These are phyloP conservation scores for Hololepta plana DNA, from an alignment of 2,888 invertebrate genomes.

Conservation along the genomic window DNA sequence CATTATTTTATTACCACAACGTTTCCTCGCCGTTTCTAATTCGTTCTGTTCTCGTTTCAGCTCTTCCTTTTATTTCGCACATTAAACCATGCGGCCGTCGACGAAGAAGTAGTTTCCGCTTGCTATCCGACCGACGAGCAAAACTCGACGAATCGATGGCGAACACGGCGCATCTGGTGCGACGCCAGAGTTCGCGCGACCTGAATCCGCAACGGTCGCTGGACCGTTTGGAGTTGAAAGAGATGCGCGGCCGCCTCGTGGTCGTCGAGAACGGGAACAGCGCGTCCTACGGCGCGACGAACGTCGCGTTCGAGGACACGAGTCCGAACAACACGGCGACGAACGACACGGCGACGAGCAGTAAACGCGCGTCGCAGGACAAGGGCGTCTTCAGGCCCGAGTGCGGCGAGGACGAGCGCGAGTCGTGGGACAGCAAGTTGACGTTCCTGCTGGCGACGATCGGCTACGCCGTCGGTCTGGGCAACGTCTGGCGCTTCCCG, in stretches of 20 bases:
- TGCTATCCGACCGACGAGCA: too few relatives aligned
- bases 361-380: constrained; percentile 41
- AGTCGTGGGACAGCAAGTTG: constrained; percentile 85
- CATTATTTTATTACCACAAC: too few relatives aligned
- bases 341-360: constrained; percentile 27
- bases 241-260: constrained; percentile 64
- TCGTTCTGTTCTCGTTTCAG: too few relatives aligned
- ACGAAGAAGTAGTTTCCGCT: too few relatives aligned
- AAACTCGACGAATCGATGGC: too few relatives aligned
- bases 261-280: constrained; percentile 42
- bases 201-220: constrained; percentile 56
- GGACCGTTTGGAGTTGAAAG: constrained; percentile 73
- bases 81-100: too few relatives aligned
- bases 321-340: constrained; percentile 27
- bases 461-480: constrained; percentile 74
- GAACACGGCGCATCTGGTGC: constrained; percentile 75
- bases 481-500: constrained; percentile 92
- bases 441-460: constrained; percentile 88
- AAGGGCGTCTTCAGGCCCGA: constrained; percentile 45
- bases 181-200: constrained; percentile 77
- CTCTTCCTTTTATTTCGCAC: too few relatives aligned
- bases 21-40: too few relatives aligned
- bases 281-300: constrained; percentile 64
- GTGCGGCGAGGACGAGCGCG: constrained; percentile 54
- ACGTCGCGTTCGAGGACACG: constrained; percentile 58